A percentile compares a stretch with the other conserved stretches of the same genome.
These are phyloP conservation scores for Pterocles burchelli DNA, from an alignment of 2,113 vertebrate genomes.

Conservation along the genomic window DNA sequence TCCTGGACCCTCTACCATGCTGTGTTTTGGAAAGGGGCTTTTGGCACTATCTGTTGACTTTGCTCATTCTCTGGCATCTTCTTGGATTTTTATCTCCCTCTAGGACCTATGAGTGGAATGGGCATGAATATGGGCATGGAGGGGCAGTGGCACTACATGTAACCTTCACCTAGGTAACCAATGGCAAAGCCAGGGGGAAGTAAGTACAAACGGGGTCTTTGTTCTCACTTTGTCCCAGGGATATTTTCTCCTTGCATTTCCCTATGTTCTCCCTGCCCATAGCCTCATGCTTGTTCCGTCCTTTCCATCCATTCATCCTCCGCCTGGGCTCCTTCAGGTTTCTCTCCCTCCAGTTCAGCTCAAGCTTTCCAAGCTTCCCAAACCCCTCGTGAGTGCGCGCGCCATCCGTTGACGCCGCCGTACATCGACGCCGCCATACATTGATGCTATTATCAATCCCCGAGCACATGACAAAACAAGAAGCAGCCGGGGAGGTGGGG, in stretches of 20 bases:
- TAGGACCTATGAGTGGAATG: conserved; percentile 99
- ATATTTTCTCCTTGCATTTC: conserved; percentile 78
- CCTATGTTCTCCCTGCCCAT: conserved; percentile 81
- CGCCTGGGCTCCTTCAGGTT: conserved; percentile 67
- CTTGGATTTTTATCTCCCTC: conserved; percentile 87
- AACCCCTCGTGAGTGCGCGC: conserved; percentile 29
- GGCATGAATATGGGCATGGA: conserved; percentile 99
- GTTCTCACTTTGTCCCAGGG: conserved; percentile 76
- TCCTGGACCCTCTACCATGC: conserved; percentile 58
- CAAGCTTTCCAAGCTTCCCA: conserved; percentile 73
- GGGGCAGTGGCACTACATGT: conserved; percentile 99
- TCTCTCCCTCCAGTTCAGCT: conserved; percentile 66
- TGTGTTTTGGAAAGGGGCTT: conserved; percentile 78
- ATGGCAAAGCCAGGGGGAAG: conserved; percentile 97
- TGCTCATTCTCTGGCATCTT: conserved; percentile 85
- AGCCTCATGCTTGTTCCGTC: conserved; percentile 83
- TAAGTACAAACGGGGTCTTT: conserved; percentile 91
- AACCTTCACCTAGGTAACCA: conserved; percentile 93
- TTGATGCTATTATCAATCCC: conserved; percentile 81
- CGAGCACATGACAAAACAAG: conserved; percentile 87
- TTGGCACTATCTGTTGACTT: conserved; percentile 85
- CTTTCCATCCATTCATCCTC: conserved; percentile 71
- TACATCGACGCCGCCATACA: conserved; percentile 75
- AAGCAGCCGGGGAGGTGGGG: conserved; percentile 79
- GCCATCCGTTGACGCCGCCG: conserved; percentile 68